Percentiles rank a stretch among this genome's conserved stretches.
These are phyloP conservation scores for Ochropleura plecta DNA, from an alignment of 2,888 invertebrate genomes.

Conservation along the genomic window DNA sequence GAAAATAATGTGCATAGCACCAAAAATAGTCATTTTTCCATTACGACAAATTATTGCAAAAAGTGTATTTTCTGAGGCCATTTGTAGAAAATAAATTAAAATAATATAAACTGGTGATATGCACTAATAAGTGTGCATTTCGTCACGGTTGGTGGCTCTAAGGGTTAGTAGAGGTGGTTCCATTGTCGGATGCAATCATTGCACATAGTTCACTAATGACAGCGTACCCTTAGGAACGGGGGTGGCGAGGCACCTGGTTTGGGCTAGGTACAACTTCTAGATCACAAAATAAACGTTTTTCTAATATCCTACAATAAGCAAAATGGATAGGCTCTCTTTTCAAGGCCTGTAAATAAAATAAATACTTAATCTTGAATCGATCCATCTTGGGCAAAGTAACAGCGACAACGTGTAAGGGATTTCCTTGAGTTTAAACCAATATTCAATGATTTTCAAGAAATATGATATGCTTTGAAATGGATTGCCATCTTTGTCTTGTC, in stretches of 20 bases:
- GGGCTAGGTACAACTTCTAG: neutral
- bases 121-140: neutral
- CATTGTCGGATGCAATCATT: neutral
- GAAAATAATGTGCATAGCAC: constrained; percentile 5
- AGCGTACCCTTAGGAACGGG: neutral
- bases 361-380: neutral
- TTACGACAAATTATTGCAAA: constrained; percentile 37
- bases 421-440: neutral
- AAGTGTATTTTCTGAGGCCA: constrained; percentile 12
- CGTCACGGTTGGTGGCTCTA: constrained; percentile 25
- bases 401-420: neutral
- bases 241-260: neutral
- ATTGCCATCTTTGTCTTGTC: neutral
- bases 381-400: neutral
- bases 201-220: constrained; percentile 22
- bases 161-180: constrained; percentile 16
- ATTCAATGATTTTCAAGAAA: neutral
- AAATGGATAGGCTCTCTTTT: neutral
- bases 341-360: neutral
- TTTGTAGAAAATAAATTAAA: constrained; percentile 41
- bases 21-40: constrained; percentile 7
- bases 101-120: constrained; percentile 3
- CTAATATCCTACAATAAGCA: neutral
- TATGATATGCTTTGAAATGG: neutral
- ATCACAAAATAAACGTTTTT: neutral